Percentiles rank a stretch among this genome's conserved stretches.
Evolutionary conservation across 2,888 invertebrate genomes (phyloP).

Genomic region (Pseudococcus viburni): DNA sequence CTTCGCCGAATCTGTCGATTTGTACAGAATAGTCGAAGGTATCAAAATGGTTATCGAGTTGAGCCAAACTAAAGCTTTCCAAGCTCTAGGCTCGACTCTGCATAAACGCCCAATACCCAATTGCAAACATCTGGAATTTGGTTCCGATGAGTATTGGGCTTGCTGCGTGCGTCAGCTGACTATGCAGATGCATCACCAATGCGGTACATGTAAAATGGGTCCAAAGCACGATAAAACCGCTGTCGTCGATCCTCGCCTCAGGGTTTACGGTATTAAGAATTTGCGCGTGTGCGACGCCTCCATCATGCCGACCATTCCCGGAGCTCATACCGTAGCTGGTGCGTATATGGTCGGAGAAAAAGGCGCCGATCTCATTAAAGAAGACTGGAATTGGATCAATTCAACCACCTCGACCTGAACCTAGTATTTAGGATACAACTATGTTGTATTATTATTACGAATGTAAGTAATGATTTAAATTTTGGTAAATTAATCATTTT

Average conservation of each 20-base stretch:
- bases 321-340: slow-evolving; percentile 75
- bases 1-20: slow-evolving; percentile 77
- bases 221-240: slow-evolving; percentile 68
- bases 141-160: slow-evolving; percentile 81
- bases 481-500: background rate
- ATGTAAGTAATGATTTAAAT: background rate
- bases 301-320: slow-evolving; percentile 75
- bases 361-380: slow-evolving; percentile 73
- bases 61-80: slow-evolving; percentile 74
- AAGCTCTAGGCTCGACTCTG: slow-evolving; percentile 74
- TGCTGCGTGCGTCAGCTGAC: slow-evolving; percentile 81
- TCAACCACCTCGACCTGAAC: background rate
- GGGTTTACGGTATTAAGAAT: slow-evolving; percentile 72
- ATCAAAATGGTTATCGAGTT: slow-evolving; percentile 74
- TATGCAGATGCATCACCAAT: slow-evolving; percentile 81
- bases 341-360: slow-evolving; percentile 76
- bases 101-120: slow-evolving; percentile 78
- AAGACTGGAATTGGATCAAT: slow-evolving; percentile 68
- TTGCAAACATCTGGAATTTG: slow-evolving; percentile 77
- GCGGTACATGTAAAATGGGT: slow-evolving; percentile 70
- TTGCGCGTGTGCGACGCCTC: slow-evolving; percentile 75
- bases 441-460: background rate
- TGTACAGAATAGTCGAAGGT: slow-evolving; percentile 81
- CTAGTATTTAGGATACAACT: background rate
- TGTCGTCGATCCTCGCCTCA: slow-evolving; percentile 70